These are phyloP conservation scores for Lutjanus argentimaculatus DNA, from an alignment of 2,797 vertebrate species.

Conservation along the genomic window DNA sequence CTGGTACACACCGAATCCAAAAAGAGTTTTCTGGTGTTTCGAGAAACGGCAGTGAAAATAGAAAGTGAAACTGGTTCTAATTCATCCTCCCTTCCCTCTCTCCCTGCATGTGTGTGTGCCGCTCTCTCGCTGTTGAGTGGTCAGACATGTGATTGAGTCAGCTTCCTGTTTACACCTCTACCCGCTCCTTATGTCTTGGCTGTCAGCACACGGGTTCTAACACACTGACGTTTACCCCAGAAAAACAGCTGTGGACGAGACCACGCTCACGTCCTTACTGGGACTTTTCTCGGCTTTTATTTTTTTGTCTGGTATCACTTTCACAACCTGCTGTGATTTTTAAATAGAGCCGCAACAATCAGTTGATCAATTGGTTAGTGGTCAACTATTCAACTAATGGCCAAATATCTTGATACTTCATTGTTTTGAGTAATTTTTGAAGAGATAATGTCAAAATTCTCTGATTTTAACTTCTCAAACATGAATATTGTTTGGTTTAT, in stretches of 20 bases:
- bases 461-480: too few species aligned
- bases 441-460: too few species aligned
- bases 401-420: too few species aligned
- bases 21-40: neutral
- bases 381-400: too few species aligned
- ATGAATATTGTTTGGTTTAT: too few species aligned
- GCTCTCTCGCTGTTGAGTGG: slow-evolving; percentile 30
- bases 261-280: slow-evolving; percentile 2
- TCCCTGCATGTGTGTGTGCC: neutral
- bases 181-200: slow-evolving; percentile 49
- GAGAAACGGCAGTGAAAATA: slow-evolving; percentile 29
- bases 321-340: slow-evolving; percentile 11
- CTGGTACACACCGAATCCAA: neutral
- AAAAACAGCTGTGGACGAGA: slow-evolving; percentile 39
- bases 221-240: slow-evolving; percentile 53
- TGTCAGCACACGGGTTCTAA: slow-evolving; percentile 56
- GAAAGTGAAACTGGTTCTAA: slow-evolving; percentile 70
- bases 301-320: neutral
- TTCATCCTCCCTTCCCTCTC: slow-evolving; percentile 42
- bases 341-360: neutral
- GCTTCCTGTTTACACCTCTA: slow-evolving; percentile 82
- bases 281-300: neutral
- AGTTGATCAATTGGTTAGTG: too few species aligned
- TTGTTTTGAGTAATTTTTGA: too few species aligned
- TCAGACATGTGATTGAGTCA: slow-evolving; percentile 76